Percentiles rank a stretch among this genome's conserved stretches.
phyloP scores from a whole-genome alignment of 2,797 vertebrate species.

The Meda fulgida region DNA sequence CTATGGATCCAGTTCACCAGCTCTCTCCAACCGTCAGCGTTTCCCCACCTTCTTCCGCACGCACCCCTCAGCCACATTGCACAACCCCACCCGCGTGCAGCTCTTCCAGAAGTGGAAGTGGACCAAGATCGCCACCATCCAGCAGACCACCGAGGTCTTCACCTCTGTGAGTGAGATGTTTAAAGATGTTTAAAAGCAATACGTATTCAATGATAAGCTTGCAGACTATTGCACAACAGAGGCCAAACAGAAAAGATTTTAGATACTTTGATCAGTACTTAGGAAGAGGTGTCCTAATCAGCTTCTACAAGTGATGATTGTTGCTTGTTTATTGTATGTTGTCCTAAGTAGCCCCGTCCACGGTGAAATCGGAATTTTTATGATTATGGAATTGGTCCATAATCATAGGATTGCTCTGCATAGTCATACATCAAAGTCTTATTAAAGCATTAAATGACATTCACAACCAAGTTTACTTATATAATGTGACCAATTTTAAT shows the following conservation, averaged over 20 bases:
- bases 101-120: constrained; percentile 89
- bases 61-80: constrained; percentile 85
- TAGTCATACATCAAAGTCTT: not conserved
- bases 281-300: not conserved
- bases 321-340: not conserved
- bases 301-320: not conserved
- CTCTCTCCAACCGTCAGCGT: constrained; percentile 86
- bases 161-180: constrained; percentile 78
- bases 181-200: not conserved
- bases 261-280: not conserved
- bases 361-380: not conserved
- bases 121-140: constrained; percentile 90
- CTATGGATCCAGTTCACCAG: constrained; percentile 86
- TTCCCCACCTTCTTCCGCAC: constrained; percentile 89
- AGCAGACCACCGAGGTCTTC: constrained; percentile 89
- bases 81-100: constrained; percentile 87
- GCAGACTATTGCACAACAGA: not conserved
- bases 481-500: too few relatives aligned
- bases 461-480: not conserved
- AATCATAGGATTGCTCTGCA: not conserved
- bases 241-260: not conserved
- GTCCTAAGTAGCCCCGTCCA: not conserved
- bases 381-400: constrained; percentile 5
- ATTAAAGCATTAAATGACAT: not conserved
- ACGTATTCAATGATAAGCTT: not conserved